phyloP scores from a whole-genome alignment of 2,113 vertebrate genomes.

The Strix aluco region DNA sequence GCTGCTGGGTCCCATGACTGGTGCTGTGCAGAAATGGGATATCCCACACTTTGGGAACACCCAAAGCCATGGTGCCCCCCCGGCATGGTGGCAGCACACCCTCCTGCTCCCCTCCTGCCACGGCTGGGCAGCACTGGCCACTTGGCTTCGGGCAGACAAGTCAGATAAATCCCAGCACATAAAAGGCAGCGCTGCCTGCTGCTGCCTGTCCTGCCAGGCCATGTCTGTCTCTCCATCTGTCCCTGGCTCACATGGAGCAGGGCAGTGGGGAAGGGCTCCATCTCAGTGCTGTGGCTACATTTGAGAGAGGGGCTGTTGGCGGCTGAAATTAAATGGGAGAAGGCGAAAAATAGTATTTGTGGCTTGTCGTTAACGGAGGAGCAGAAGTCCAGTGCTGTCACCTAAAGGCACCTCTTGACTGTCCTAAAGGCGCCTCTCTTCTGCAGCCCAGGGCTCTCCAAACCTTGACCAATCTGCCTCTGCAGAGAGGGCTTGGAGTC shows the following conservation, averaged over 20 bases:
- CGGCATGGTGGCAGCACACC: not conserved
- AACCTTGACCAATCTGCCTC: not conserved
- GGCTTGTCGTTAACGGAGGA: not conserved
- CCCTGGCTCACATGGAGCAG: not conserved
- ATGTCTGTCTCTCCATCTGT: not conserved
- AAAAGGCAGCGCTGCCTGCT: not conserved
- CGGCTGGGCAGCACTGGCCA: not conserved
- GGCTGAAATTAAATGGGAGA: not conserved
- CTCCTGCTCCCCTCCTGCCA: not conserved
- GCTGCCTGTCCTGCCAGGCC: not conserved
- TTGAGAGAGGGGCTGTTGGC: not conserved
- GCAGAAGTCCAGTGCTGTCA: not conserved
- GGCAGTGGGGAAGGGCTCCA: not conserved
- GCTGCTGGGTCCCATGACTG: rapidly evolving
- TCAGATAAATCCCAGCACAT: too few species aligned
- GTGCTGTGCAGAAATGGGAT: not conserved
- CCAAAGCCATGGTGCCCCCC: too few species aligned
- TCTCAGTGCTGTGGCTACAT: not conserved
- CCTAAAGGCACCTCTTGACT: not conserved
- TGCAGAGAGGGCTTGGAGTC: not conserved
- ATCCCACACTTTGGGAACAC: not conserved
- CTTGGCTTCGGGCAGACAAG: not conserved
- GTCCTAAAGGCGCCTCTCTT: not conserved
- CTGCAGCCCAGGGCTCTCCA: not conserved
- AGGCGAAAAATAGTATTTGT: not conserved